Conservation (phyloP, 2,888 invertebrate species). For the Microctonus aethiopoides region DNA sequence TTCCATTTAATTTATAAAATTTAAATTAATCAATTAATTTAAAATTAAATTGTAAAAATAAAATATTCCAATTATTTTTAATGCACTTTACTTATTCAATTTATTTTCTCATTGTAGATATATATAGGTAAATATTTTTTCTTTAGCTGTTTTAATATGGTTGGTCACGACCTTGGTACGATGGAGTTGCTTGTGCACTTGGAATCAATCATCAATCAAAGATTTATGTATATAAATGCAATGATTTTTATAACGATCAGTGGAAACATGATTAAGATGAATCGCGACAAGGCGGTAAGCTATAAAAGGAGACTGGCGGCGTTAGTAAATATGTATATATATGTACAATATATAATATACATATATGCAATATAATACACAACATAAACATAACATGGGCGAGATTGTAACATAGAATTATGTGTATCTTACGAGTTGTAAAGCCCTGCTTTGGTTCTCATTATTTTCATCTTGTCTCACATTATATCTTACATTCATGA, state of each 20-base stretch:
- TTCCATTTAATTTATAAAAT: too few relatives aligned
- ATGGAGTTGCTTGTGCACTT: background rate
- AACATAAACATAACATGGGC: background rate
- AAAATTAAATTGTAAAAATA: too few relatives aligned
- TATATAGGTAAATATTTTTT: background rate
- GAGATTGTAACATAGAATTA: constrained; percentile 10
- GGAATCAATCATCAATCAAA: constrained; percentile 10
- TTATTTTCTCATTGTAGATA: too few relatives aligned
- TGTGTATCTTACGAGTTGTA: background rate
- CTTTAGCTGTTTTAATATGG: background rate
- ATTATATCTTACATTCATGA: background rate
- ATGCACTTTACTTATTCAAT: too few relatives aligned
- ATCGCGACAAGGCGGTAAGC: constrained; percentile 24
- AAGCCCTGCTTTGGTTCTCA: background rate
- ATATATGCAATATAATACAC: background rate
- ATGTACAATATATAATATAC: background rate
- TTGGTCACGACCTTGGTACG: constrained; percentile 1
- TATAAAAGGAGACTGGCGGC: constrained; percentile 31
- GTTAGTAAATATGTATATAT: background rate
- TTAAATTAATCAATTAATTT: too few relatives aligned
- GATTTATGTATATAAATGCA: constrained; percentile 35
- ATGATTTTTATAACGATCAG: constrained; percentile 34
- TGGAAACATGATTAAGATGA: constrained; percentile 36
- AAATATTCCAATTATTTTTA: too few relatives aligned
- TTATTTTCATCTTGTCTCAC: constrained; percentile 1